Base-by-base conservation (phyloP, 2,113 vertebrate genomes). In the Marcusenius ussheri region DNA sequence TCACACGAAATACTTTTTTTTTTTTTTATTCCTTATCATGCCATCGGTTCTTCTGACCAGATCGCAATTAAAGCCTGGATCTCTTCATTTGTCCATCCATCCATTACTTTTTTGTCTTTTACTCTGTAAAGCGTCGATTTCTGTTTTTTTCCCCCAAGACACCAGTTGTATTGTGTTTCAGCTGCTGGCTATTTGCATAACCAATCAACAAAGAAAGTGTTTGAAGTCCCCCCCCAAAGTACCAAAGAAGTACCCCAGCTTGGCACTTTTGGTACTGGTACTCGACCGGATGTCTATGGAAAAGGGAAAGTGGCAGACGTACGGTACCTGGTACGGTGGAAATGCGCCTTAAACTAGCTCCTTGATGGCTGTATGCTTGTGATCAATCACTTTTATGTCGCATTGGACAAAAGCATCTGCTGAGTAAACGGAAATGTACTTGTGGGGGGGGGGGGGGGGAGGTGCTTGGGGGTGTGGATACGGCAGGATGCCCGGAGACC, bases 401-500 rank as follows among this genome's bases (percentile, higher is more conserved):
- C 47, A 11, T 3, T 49, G 47, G 3, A 50, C 49, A 13, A 50
- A 50, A 0, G 11, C 11, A 0, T 13, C 11, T 50, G 49, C 49
- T 5, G 27, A 35, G 27, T 27, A 83, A 83, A 46, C 2, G 5
- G 5, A 45, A 24, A 84, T 47, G 39, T 47, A n/a, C 8, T 19
- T n/a, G 45, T 2, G 39, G 3, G 11, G 49, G 49, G 49, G 49
- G 49, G 49, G 49, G 46, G 46, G 46, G 46, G 47, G 9, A 0
- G 17, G 13, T 21, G 17, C 5, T 21, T 83, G 42, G n/a, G 24
- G 31, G 56, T 19, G 53, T 17, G 51, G 17, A 90, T 80, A 35
- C 27, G 91, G 86, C 9, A 51, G 91, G 9, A 21, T 10, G 35
- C 17, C 80, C 1, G 47, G 24, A 2, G 1, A 87, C 95, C 92